Conservation (phyloP, 2,113 vertebrate genomes). For the Lepus timidus region DNA sequence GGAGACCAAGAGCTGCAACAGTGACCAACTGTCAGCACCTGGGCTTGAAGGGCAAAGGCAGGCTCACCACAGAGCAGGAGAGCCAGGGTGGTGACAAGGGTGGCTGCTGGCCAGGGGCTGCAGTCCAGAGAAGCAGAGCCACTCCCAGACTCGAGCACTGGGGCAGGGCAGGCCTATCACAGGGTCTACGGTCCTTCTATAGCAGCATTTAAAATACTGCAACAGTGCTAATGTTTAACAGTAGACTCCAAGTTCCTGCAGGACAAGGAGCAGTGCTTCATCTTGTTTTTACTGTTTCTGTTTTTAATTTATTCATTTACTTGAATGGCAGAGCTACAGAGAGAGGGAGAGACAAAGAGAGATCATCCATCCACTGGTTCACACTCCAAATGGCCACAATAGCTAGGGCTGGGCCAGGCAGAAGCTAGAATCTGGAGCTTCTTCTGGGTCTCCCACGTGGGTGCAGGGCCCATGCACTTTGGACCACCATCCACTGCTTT, state of each 20-base stretch:
- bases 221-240: not conserved
- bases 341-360: too few relatives aligned
- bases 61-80: not conserved
- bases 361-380: too few relatives aligned
- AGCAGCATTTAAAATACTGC: not conserved
- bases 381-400: too few relatives aligned
- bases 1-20: not conserved
- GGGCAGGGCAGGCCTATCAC: not conserved
- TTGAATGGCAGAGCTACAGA: too few relatives aligned
- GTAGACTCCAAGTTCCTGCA: not conserved
- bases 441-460: too few relatives aligned
- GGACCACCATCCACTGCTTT: too few relatives aligned
- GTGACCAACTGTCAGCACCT: not conserved
- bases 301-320: not conserved
- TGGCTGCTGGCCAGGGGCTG: accelerated
- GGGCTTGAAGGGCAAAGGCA: not conserved
- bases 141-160: too few relatives aligned
- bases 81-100: not conserved
- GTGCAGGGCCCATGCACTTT: too few relatives aligned
- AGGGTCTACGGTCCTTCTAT: not conserved
- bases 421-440: too few relatives aligned
- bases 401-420: too few relatives aligned
- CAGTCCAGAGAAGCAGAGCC: not conserved
- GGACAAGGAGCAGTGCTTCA: not conserved
- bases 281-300: too few relatives aligned